Percentiles rank a stretch among this genome's conserved stretches.
Evolutionary conservation across 2,113 vertebrate genomes (phyloP).

Genomic region (Tachycineta bicolor): DNA sequence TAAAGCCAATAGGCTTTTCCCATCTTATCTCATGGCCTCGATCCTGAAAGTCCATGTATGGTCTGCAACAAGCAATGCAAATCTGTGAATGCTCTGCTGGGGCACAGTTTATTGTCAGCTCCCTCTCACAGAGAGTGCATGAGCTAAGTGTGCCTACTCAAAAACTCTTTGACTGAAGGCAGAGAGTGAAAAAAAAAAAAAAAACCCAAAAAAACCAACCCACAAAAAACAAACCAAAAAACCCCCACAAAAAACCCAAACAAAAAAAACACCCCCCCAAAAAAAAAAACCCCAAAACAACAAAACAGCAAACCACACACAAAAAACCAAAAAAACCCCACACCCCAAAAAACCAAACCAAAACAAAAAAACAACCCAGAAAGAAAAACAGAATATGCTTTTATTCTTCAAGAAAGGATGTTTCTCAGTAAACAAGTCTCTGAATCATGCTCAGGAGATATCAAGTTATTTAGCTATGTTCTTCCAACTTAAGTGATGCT

Average conservation of each 20-base stretch:
- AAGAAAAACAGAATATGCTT: background rate
- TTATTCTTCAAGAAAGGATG: background rate
- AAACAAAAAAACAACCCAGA: background rate
- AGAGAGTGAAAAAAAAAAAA: background rate
- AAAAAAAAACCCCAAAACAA: background rate
- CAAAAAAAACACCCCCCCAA: no score
- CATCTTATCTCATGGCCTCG: background rate
- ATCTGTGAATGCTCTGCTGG: background rate
- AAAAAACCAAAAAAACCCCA: no score
- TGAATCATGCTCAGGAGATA: background rate
- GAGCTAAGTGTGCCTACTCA: background rate
- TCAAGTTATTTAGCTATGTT: background rate
- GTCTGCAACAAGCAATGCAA: background rate
- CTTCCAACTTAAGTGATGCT: background rate
- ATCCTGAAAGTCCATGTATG: slow-evolving; percentile 57
- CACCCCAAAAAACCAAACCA: no score
- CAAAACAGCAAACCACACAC: no score
- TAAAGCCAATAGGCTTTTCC: slow-evolving; percentile 44
- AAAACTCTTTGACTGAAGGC: background rate
- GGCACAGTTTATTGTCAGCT: background rate
- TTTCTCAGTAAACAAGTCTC: background rate
- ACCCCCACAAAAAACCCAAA: no score
- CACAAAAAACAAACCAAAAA: no score
- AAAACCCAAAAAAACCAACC: no score
- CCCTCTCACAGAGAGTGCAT: background rate